Base-by-base conservation (phyloP, 2,797 vertebrate genomes). In the Sebastes miniatus region DNA sequence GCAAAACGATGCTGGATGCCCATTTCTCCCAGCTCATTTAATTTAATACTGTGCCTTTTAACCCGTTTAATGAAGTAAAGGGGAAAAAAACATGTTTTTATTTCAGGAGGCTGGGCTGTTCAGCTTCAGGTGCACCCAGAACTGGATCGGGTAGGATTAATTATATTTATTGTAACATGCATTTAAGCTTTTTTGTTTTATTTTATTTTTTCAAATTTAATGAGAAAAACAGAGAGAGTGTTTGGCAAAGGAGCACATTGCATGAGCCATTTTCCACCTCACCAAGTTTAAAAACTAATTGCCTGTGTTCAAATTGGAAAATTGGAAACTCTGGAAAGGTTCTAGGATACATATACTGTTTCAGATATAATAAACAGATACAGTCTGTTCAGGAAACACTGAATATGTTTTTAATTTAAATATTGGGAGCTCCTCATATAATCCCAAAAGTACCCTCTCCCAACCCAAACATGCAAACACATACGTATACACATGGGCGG, bases 1-100 rank as follows among this genome's bases (percentile, higher is more conserved):
- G 80, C 80, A 88, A 77, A 88, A 70, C 12, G 10, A 79, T 62
- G 77, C 65, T 61, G 74, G 67, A 81, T 71, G 70, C 59, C 32
- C 25, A n/a, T 76, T 81, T 79, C 6, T 79, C 64, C 34, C 56
- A 22, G 47, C 66, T 85, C 56, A 77, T 89, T 87, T 73, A 43
- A 79, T 81, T 54, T 31, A 65, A 81, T 73, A 25, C 29, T 16
- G 12, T 75, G 50, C 58, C 73, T 73, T 85, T 79, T 73, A 79
- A 72, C 76, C 39, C 2, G 6, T 65, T 80, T 72, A 71, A 76
- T 77, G 25, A 77, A 69, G 36, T 54, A 18, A 61, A 20, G 13
- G 2, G 5, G 3, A 18, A 50, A 24, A 36, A 59, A 31, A 58
- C 8, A 47, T 54, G 11, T 43, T 18, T 34, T 69, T 13, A 54